phyloP scores from a whole-genome alignment of 2,797 vertebrate species.

The Sebastes cheni region DNA sequence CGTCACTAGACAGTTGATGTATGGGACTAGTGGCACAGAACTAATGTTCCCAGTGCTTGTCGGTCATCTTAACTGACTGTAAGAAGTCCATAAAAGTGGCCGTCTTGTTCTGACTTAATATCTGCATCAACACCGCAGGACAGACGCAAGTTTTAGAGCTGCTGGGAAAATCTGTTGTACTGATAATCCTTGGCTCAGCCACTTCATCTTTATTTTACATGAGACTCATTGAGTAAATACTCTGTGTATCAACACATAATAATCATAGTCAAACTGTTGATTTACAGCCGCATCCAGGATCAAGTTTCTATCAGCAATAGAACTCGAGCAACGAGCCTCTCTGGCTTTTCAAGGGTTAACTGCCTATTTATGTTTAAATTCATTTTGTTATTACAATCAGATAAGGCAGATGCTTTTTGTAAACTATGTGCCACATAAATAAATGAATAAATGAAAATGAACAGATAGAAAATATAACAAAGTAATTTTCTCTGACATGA shows the following conservation, averaged over 20 bases:
- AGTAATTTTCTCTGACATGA: slow-evolving; percentile 48
- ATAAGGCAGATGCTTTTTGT: too few species aligned
- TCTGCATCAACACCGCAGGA: slow-evolving; percentile 49
- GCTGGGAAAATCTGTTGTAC: slow-evolving; percentile 36
- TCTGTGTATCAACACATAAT: background rate
- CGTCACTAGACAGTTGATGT: slow-evolving; percentile 79
- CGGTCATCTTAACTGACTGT: slow-evolving; percentile 80
- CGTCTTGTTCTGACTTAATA: slow-evolving; percentile 50
- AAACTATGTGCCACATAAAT: too few species aligned
- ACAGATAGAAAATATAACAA: slow-evolving; percentile 22
- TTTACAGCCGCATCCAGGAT: background rate
- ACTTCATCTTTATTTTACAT: slow-evolving; percentile 33
- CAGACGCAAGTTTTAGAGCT: slow-evolving; percentile 39
- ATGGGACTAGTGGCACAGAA: slow-evolving; percentile 79
- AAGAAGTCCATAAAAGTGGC: slow-evolving; percentile 72
- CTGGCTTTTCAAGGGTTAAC: slow-evolving; percentile 4
- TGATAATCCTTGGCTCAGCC: slow-evolving; percentile 36
- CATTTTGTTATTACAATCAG: too few species aligned
- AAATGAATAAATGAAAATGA: background rate
- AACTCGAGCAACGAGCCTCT: background rate
- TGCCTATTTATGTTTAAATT: too few species aligned
- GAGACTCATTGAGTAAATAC: slow-evolving; percentile 9
- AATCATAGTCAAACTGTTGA: slow-evolving; percentile 7
- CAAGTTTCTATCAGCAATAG: background rate
- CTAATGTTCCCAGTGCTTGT: slow-evolving; percentile 80